Evolutionary conservation across 2,888 invertebrate genomes (phyloP).

Genomic region (Odontothrips loti): DNA sequence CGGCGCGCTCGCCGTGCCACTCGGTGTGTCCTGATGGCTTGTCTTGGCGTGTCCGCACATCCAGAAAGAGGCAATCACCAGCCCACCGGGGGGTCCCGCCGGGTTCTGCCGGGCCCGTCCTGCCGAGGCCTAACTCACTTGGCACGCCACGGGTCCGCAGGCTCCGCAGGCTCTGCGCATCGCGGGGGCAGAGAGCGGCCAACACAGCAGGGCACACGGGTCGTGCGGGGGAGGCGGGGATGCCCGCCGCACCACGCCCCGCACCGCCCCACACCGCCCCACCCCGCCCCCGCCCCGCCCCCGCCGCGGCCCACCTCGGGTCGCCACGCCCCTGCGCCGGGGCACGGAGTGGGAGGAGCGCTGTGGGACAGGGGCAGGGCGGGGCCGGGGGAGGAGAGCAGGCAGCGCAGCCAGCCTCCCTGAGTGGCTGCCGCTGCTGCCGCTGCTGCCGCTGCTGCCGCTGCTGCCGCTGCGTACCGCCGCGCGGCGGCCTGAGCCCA

Average conservation of each 20-base stretch:
- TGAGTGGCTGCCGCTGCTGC: constrained; percentile 44
- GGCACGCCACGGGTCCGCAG: background rate
- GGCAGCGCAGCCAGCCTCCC: background rate
- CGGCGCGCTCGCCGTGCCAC: background rate
- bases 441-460: constrained; percentile 38
- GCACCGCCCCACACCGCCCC: background rate
- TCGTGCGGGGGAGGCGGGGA: background rate
- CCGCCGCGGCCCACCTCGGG: background rate
- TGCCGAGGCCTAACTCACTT: background rate
- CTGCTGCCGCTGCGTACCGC: background rate
- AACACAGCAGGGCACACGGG: background rate
- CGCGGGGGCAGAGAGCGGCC: background rate
- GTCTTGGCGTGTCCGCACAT: background rate
- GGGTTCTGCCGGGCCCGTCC: background rate
- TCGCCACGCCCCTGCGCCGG: background rate
- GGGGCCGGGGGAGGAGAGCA: background rate
- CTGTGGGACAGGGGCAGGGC: background rate
- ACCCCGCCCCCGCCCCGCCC: background rate
- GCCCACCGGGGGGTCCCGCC: background rate
- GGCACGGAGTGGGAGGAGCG: background rate
- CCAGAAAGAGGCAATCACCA: constrained; percentile 1
- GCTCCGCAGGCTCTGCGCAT: background rate
- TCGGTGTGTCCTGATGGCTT: background rate
- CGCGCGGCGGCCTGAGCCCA: background rate
- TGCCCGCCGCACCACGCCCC: background rate